These are phyloP conservation scores for Polypedilum pembai DNA, from an alignment of 1,140 invertebrate genomes.

Conservation along the genomic window DNA sequence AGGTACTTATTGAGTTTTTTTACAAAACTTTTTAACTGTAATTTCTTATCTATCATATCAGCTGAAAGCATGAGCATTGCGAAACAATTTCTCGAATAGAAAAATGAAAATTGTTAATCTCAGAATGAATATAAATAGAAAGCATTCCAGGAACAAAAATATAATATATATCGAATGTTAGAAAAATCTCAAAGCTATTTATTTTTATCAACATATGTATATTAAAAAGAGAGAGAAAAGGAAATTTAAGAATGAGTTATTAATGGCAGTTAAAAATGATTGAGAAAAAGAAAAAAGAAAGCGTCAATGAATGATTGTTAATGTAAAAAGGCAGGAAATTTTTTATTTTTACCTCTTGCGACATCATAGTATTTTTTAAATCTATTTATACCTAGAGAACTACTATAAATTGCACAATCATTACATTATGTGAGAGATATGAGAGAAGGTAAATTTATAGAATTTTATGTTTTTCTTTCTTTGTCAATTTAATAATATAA, in stretches of 20 bases:
- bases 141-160: too few species aligned
- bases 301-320: not conserved
- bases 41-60: not conserved
- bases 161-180: slow-evolving; percentile 16
- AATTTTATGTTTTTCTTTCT: too few species aligned
- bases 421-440: not conserved
- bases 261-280: not conserved
- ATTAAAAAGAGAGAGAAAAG: not conserved
- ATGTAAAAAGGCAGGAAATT: not conserved
- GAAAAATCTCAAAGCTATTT: not conserved
- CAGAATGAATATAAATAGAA: too few species aligned
- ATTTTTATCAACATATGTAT: not conserved
- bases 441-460: not conserved
- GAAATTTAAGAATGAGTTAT: not conserved
- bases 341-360: not conserved
- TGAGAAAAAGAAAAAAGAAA: not conserved
- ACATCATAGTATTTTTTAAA: not conserved
- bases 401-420: not conserved
- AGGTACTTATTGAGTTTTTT: not conserved
- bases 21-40: not conserved
- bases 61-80: not conserved
- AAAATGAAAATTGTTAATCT: too few species aligned
- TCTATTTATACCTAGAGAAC: not conserved
- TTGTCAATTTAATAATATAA: too few species aligned
- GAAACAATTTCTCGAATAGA: too few species aligned